Conservation (phyloP, 2,113 vertebrate species). For the Chaenogobius annularis region DNA sequence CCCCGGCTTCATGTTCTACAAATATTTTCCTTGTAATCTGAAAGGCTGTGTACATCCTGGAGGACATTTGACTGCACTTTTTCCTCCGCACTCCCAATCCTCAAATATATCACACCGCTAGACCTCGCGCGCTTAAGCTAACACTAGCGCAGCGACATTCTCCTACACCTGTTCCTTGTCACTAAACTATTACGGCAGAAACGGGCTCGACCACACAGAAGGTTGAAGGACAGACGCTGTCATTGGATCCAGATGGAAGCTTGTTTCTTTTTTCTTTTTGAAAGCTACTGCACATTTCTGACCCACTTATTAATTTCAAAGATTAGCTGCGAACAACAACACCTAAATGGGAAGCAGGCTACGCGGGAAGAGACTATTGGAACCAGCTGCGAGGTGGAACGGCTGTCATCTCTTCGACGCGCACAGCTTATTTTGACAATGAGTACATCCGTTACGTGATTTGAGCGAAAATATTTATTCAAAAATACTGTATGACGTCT, state of each 20-base stretch:
- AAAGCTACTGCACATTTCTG: slow-evolving; percentile 57
- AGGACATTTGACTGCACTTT: slow-evolving; percentile 61
- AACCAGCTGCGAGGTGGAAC: slow-evolving; percentile 9
- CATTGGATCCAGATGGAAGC: slow-evolving; percentile 67
- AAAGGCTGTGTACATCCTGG: slow-evolving; percentile 71
- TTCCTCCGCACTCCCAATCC: slow-evolving; percentile 39
- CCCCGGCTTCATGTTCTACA: slow-evolving; percentile 74
- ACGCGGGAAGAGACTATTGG: slow-evolving; percentile 1
- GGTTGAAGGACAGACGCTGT: slow-evolving; percentile 64
- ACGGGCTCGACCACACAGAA: slow-evolving; percentile 72
- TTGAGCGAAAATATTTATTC: neutral
- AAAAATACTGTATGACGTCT: neutral
- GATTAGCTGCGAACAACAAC: slow-evolving; percentile 58
- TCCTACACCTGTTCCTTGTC: slow-evolving; percentile 45
- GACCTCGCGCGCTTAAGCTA: slow-evolving; percentile 8
- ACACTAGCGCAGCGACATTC: slow-evolving; percentile 15
- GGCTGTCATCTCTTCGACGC: neutral
- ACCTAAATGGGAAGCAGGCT: slow-evolving; percentile 37
- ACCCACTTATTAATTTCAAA: slow-evolving; percentile 54
- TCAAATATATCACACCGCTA: slow-evolving; percentile 15
- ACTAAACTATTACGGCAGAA: slow-evolving; percentile 28
- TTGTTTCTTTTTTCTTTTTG: slow-evolving; percentile 14
- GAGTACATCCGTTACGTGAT: neutral
- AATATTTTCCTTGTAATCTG: slow-evolving; percentile 81
- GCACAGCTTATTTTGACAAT: neutral